Conservation (phyloP, 2,888 invertebrate genomes). For the Drosophila monieri region DNA sequence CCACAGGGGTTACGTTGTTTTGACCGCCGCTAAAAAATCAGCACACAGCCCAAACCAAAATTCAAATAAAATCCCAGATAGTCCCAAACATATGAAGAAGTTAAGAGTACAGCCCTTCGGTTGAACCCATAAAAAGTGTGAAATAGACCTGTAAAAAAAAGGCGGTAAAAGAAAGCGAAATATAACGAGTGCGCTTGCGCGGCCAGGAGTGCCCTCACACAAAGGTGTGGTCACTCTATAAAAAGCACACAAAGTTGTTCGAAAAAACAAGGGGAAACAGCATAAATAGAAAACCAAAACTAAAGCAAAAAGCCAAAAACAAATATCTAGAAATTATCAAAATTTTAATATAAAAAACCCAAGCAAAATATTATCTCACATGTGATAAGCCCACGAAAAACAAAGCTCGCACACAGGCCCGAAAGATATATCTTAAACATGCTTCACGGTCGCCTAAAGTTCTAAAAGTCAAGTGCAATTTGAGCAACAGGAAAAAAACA, state of each 20-base stretch:
- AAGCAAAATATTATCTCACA: conserved; percentile 7
- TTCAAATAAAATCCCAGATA: conserved; percentile 10
- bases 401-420: conserved; percentile 20
- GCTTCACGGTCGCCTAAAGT: conserved; percentile 71
- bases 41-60: conserved; percentile 14
- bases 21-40: conserved; percentile 33
- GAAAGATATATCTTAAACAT: conserved; percentile 61
- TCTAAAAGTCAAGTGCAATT: conserved; percentile 77
- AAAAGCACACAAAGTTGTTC: neutral
- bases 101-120: neutral
- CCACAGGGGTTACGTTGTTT: conserved; percentile 19
- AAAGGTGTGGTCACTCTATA: conserved; percentile 21
- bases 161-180: conserved; percentile 23
- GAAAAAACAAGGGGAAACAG: neutral
- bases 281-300: neutral
- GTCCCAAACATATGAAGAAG: conserved; percentile 2
- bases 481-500: conserved; percentile 34
- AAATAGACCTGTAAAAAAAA: conserved; percentile 7
- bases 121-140: conserved; percentile 3
- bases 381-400: conserved; percentile 31
- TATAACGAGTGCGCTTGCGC: conserved; percentile 19
- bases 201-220: conserved; percentile 22
- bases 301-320: neutral
- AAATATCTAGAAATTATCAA: neutral
- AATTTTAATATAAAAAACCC: conserved; percentile 1